A percentile compares a stretch with the other conserved stretches of the same genome.
Conservation (phyloP, 2,797 vertebrate genomes). For the Anguilla megastoma region DNA sequence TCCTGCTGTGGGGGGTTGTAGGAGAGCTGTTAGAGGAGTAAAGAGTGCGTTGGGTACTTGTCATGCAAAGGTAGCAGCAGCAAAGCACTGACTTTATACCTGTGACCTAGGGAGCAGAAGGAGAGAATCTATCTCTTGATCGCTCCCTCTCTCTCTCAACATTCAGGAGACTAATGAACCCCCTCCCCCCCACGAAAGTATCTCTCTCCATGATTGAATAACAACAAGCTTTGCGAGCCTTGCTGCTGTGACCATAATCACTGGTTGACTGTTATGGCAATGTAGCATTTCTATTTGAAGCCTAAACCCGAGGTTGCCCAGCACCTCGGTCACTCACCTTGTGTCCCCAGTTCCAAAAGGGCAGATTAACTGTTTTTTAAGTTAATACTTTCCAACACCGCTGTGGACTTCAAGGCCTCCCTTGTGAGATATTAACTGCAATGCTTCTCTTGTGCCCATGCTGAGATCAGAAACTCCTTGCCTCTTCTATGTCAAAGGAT, state of each 20-base stretch:
- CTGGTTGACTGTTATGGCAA: not conserved
- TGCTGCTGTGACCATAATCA: not conserved
- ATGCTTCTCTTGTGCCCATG: not conserved
- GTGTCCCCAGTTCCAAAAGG: constrained; percentile 21
- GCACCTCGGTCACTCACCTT: constrained; percentile 16
- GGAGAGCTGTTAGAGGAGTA: constrained; percentile 18
- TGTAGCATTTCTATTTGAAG: not conserved
- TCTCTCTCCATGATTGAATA: not conserved
- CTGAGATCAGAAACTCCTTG: not conserved
- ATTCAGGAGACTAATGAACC: not conserved
- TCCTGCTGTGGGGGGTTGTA: not conserved
- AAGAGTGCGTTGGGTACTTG: constrained; percentile 11
- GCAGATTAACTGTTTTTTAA: not conserved
- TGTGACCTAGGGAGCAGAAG: constrained; percentile 4
- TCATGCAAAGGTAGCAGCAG: constrained; percentile 3
- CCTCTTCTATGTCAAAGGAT: not conserved
- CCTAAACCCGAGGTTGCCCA: not conserved
- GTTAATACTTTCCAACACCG: constrained; percentile 31
- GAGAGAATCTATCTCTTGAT: not conserved
- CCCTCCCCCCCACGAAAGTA: not conserved
- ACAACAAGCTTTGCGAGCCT: not conserved
- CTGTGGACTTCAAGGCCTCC: not conserved
- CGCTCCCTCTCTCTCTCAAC: not conserved
- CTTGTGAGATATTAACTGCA: not conserved
- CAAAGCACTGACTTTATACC: not conserved